These are phyloP conservation scores for Drosophila siamana DNA, from an alignment of 2,888 invertebrate genomes.

Conservation along the genomic window DNA sequence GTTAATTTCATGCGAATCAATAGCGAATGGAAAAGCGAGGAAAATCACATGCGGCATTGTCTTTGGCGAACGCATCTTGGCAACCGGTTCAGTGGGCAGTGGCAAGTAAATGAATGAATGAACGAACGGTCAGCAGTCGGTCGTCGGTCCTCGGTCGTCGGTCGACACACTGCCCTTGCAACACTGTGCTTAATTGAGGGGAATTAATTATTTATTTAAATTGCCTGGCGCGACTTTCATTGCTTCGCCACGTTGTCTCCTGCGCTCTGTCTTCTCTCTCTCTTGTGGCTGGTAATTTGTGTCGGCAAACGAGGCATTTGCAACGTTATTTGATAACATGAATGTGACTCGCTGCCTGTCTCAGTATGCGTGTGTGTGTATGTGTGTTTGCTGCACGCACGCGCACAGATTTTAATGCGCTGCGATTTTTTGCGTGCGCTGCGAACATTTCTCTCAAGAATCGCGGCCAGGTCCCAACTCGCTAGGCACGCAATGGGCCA, in stretches of 20 bases:
- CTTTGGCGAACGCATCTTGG: neutral
- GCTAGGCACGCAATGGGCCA: conserved; percentile 58
- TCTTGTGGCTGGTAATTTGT: conserved; percentile 55
- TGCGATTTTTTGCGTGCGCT: conserved; percentile 77
- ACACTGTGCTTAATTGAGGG: conserved; percentile 79
- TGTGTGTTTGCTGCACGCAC: conserved; percentile 61
- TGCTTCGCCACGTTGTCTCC: conserved; percentile 1
- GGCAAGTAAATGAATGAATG: conserved; percentile 17
- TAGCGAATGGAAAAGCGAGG: conserved; percentile 2
- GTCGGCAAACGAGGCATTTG: conserved; percentile 49
- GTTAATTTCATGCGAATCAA: conserved; percentile 53
- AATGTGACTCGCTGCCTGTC: conserved; percentile 7
- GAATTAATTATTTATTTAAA: conserved; percentile 85
- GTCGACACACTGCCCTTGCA: conserved; percentile 71
- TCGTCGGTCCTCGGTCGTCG: no score
- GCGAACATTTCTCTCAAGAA: conserved; percentile 65
- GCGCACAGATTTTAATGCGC: conserved; percentile 73
- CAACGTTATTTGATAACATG: conserved; percentile 75
- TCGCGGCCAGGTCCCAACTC: conserved; percentile 29
- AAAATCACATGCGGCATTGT: no score
- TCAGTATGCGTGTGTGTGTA: neutral
- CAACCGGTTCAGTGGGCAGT: conserved; percentile 25
- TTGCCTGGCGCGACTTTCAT: conserved; percentile 74
- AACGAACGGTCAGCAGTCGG: neutral
- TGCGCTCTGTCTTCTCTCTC: neutral